Evolutionary conservation across 2,113 vertebrate genomes (phyloP).

Genomic region (Salvelinus sp.): DNA sequence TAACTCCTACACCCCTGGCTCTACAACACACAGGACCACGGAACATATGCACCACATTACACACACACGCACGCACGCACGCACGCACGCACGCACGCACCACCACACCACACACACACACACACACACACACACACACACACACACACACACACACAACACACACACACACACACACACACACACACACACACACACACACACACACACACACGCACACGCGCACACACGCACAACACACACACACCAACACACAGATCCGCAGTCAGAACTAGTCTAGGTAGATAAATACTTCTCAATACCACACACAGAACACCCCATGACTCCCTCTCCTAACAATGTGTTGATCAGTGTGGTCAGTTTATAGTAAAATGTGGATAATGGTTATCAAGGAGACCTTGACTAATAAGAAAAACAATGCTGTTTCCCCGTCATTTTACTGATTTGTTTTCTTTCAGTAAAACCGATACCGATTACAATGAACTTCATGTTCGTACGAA

Average conservation of each 20-base stretch:
- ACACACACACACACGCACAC: constrained; percentile 38
- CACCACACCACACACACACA: constrained; percentile 16
- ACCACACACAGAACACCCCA: constrained; percentile 13
- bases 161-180: constrained; percentile 11
- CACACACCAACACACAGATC: background rate
- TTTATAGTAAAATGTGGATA: too few species aligned
- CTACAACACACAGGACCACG: too few species aligned
- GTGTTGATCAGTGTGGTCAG: background rate
- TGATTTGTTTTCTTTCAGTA: too few species aligned
- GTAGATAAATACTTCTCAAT: background rate
- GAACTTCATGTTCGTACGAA: too few species aligned
- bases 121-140: background rate
- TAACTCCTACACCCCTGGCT: too few species aligned
- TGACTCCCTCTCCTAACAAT: background rate
- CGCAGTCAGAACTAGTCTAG: background rate
- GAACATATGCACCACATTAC: too few species aligned
- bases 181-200: background rate
- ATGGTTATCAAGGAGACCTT: too few species aligned
- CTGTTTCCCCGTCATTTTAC: too few species aligned
- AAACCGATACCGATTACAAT: too few species aligned
- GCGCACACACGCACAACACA: constrained; percentile 35
- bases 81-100: too few species aligned
- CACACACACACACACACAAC: constrained; percentile 23
- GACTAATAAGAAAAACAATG: too few species aligned
- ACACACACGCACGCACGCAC: too few species aligned